These are phyloP conservation scores for Eupsittula cactorum DNA, from an alignment of 2,113 vertebrate genomes.

Conservation along the genomic window DNA sequence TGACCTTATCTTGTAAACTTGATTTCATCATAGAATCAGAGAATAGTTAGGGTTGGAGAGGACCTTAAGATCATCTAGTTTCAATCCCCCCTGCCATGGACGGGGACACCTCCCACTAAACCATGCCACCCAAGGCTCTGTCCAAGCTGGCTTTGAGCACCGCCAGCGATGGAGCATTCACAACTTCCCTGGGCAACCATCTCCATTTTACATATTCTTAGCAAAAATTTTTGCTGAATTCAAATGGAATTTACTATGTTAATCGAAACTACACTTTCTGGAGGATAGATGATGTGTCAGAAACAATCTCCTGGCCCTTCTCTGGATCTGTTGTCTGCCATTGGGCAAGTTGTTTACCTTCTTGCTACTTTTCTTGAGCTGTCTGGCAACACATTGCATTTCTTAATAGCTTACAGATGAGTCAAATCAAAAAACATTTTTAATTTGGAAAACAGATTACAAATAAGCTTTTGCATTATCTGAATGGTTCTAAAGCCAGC, in stretches of 20 bases:
- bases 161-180: too few relatives aligned
- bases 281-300: neutral
- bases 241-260: neutral
- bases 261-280: neutral
- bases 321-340: neutral
- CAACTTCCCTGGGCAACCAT: neutral
- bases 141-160: too few relatives aligned
- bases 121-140: too few relatives aligned
- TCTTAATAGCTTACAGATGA: neutral
- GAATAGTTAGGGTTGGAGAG: too few relatives aligned
- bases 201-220: neutral
- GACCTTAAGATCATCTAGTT: too few relatives aligned
- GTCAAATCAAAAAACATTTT: neutral
- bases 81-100: too few relatives aligned
- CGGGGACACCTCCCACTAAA: too few relatives aligned
- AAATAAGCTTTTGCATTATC: slow-evolving; percentile 19
- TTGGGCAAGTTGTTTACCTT: neutral
- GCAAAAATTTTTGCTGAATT: neutral
- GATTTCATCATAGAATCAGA: neutral
- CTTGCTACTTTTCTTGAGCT: neutral
- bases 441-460: slow-evolving; percentile 17
- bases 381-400: neutral
- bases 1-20: neutral
- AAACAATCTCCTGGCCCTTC: neutral
- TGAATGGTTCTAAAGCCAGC: slow-evolving; percentile 51